phyloP scores from a whole-genome alignment of 2,113 vertebrate genomes.

The Diadophis punctatus region DNA sequence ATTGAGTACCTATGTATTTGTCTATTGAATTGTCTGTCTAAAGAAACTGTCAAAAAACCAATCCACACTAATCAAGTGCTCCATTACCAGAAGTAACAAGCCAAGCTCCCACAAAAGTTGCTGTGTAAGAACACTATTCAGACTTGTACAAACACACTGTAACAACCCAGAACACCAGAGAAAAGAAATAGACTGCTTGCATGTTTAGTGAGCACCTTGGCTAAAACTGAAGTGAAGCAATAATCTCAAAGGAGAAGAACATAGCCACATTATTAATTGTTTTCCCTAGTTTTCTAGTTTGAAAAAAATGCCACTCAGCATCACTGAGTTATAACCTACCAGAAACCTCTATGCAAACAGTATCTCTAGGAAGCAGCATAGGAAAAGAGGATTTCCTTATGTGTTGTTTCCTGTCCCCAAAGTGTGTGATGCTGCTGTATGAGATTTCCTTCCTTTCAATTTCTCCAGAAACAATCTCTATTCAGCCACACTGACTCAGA shows the following conservation, averaged over 20 bases:
- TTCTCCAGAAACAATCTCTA: conserved; percentile 61
- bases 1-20: too few species aligned
- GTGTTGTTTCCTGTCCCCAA: conserved; percentile 49
- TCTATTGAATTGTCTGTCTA: too few species aligned
- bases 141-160: too few species aligned
- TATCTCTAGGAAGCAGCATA: conserved; percentile 72
- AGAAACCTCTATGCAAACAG: conserved; percentile 9
- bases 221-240: not conserved
- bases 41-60: too few species aligned
- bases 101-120: too few species aligned
- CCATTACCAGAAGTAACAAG: too few species aligned
- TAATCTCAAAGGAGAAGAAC: not conserved
- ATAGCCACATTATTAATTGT: not conserved
- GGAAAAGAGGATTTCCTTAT: conserved; percentile 62
- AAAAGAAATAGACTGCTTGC: too few species aligned
- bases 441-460: conserved; percentile 72
- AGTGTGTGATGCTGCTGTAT: conserved; percentile 46
- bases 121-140: too few species aligned
- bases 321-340: conserved; percentile 28
- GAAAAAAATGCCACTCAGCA: conserved; percentile 3
- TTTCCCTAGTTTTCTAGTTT: conserved; percentile 5
- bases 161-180: too few species aligned
- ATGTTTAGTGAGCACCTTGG: not conserved
- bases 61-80: too few species aligned
- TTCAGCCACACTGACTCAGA: conserved; percentile 60